These are phyloP conservation scores for Perizoma flavofasciatum DNA, from an alignment of 2,888 invertebrate genomes.

Conservation along the genomic window DNA sequence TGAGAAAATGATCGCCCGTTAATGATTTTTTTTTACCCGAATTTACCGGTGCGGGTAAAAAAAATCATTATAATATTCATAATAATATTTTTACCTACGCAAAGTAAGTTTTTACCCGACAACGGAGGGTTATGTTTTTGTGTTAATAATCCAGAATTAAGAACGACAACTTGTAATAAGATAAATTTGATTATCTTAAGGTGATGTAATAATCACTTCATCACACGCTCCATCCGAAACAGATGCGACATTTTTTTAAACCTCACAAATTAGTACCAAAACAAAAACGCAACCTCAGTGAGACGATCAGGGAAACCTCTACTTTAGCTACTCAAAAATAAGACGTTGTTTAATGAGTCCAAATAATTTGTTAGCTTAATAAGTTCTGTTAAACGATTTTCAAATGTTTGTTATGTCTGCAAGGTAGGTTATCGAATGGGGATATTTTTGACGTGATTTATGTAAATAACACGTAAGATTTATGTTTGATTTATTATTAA, in stretches of 20 bases:
- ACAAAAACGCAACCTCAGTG: constrained; percentile 21
- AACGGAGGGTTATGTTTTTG: no score
- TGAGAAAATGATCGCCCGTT: no score
- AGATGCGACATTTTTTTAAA: constrained; percentile 37
- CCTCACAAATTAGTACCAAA: constrained; percentile 33
- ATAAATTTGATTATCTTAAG: constrained; percentile 22
- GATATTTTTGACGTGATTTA: constrained; percentile 47
- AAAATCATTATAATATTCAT: no score
- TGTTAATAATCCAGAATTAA: no score
- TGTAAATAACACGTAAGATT: constrained; percentile 44
- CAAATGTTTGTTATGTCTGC: fast-evolving
- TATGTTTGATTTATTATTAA: constrained; percentile 53
- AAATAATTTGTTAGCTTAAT: not conserved
- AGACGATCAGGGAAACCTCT: not conserved
- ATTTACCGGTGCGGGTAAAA: no score
- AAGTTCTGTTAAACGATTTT: not conserved
- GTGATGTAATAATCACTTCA: constrained; percentile 36
- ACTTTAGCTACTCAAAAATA: constrained; percentile 1
- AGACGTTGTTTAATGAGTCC: constrained; percentile 1
- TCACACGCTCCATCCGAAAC: constrained; percentile 34
- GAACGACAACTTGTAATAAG: not conserved
- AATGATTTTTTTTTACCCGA: no score
- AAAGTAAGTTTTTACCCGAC: no score
- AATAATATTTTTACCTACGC: no score
- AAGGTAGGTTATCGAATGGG: constrained; percentile 19